phyloP scores from a whole-genome alignment of 2,113 vertebrate genomes.

The Maccullochella peelii region DNA sequence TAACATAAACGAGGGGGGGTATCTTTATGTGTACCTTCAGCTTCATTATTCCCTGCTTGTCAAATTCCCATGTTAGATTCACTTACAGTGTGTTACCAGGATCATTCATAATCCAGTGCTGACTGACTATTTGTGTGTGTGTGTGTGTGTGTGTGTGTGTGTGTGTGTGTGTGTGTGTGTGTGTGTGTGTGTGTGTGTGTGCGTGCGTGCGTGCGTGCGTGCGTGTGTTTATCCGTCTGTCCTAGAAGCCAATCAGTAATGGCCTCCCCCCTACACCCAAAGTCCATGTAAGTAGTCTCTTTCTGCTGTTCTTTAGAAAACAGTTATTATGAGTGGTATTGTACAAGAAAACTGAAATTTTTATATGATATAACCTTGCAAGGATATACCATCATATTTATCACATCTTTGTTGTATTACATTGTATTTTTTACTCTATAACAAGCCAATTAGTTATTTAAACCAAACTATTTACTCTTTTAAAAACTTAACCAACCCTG shows the following conservation, averaged over 20 bases:
- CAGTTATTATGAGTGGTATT: neutral
- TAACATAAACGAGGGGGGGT: neutral
- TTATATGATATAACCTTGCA: neutral
- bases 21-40: neutral
- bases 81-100: neutral
- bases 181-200: too few relatives aligned
- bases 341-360: neutral
- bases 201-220: neutral
- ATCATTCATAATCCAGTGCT: neutral
- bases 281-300: slow-evolving; percentile 93
- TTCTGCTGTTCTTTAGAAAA: neutral
- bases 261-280: slow-evolving; percentile 98
- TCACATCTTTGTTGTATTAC: neutral
- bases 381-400: neutral
- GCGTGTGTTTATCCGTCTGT: slow-evolving; percentile 7
- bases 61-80: neutral
- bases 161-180: too few relatives aligned
- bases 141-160: too few relatives aligned
- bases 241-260: slow-evolving; percentile 94
- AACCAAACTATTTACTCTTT: neutral
- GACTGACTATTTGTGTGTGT: too few relatives aligned
- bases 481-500: neutral
- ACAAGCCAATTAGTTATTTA: neutral
- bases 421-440: neutral
- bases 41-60: neutral